Conservation (phyloP, 2,797 vertebrate genomes). For the Pseudochaenichthys georgianus region DNA sequence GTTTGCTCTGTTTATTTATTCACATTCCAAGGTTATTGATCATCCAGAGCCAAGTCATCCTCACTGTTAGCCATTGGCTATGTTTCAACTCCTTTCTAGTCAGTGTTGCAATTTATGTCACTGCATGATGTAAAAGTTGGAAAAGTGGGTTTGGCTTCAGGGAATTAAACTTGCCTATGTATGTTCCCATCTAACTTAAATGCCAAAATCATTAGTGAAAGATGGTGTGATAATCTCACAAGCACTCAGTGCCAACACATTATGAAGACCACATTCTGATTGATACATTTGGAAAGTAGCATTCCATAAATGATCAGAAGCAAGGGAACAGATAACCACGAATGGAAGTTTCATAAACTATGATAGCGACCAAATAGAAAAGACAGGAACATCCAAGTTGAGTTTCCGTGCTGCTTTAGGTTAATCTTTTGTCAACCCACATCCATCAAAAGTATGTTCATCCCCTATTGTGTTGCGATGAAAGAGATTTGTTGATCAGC, state of each 20-base stretch:
- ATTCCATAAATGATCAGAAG: neutral
- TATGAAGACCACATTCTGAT: neutral
- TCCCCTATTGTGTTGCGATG: conserved; percentile 63
- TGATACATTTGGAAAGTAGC: neutral
- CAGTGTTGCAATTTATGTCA: no score
- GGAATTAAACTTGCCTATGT: neutral
- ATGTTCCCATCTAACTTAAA: neutral
- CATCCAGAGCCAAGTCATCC: neutral
- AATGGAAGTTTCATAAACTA: neutral
- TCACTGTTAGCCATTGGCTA: neutral
- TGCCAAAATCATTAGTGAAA: neutral
- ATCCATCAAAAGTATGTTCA: neutral
- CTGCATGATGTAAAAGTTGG: neutral
- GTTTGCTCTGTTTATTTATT: conserved; percentile 40
- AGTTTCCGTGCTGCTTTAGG: conserved; percentile 15
- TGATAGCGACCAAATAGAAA: conserved; percentile 24
- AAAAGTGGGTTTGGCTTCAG: neutral
- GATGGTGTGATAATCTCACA: neutral
- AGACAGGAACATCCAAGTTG: conserved; percentile 22
- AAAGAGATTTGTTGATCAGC: conserved; percentile 72
- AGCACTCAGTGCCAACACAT: fast-evolving
- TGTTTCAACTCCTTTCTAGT: neutral
- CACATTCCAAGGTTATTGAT: conserved; percentile 33
- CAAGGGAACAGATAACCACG: neutral
- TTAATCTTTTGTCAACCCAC: conserved; percentile 36